phyloP scores from a whole-genome alignment of 2,888 invertebrate species.

The Pyrocoelia pectoralis region DNA sequence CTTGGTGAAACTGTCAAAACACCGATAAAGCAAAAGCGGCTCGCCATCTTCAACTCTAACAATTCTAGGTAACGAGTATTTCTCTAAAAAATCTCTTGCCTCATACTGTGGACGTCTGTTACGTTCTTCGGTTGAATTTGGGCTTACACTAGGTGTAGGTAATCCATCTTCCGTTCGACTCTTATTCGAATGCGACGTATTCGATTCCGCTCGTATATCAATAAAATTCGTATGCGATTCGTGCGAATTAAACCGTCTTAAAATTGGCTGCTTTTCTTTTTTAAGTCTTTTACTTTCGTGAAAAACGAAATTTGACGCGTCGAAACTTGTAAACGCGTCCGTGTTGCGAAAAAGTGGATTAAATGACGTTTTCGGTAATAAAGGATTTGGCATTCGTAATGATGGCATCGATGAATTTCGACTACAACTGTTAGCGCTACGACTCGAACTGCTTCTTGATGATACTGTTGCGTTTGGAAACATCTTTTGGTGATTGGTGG shows the following conservation, averaged over 20 bases:
- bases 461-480: constrained; percentile 55
- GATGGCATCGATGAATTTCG: constrained; percentile 58
- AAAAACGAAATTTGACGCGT: constrained; percentile 55
- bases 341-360: constrained; percentile 52
- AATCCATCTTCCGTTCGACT: constrained; percentile 42
- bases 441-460: constrained; percentile 54
- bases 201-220: constrained; percentile 59
- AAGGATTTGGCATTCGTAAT: constrained; percentile 50
- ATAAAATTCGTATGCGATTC: constrained; percentile 59
- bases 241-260: constrained; percentile 59
- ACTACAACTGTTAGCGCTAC: constrained; percentile 53
- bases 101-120: constrained; percentile 50
- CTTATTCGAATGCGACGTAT: constrained; percentile 52
- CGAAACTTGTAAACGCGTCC: constrained; percentile 54
- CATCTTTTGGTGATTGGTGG: constrained; percentile 39
- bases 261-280: constrained; percentile 60
- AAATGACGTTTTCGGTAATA: constrained; percentile 51
- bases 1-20: constrained; percentile 69
- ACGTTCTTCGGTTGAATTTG: constrained; percentile 49
- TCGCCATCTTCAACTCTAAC: constrained; percentile 67
- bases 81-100: constrained; percentile 67
- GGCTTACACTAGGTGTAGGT: constrained; percentile 45
- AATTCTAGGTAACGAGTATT: constrained; percentile 68
- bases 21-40: constrained; percentile 69
- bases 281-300: constrained; percentile 40